phyloP scores from a whole-genome alignment of 2,888 invertebrate genomes.

The Agrotis clavis region DNA sequence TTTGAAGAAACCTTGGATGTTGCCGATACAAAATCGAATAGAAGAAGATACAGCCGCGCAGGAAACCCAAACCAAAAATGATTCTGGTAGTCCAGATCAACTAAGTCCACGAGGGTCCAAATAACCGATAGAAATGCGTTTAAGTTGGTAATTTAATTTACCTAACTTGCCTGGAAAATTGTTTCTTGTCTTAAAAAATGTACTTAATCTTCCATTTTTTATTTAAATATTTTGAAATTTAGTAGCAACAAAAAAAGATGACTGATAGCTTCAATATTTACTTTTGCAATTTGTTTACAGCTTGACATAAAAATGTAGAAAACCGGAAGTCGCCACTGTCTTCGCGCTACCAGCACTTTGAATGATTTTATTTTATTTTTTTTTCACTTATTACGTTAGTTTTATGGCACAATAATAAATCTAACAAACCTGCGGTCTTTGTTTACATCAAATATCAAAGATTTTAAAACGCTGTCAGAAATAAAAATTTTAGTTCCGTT shows the following conservation, averaged over 20 bases:
- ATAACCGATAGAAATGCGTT: neutral
- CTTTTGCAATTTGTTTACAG: too few species aligned
- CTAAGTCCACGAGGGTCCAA: neutral
- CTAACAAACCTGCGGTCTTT: too few species aligned
- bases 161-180: neutral
- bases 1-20: constrained; percentile 53
- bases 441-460: too few species aligned
- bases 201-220: neutral
- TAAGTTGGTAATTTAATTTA: neutral
- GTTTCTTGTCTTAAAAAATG: neutral
- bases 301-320: too few species aligned
- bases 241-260: neutral
- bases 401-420: too few species aligned
- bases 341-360: too few species aligned
- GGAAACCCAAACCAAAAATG: constrained; percentile 33
- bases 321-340: too few species aligned
- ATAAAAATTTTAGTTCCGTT: too few species aligned
- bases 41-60: constrained; percentile 40
- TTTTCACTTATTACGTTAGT: too few species aligned
- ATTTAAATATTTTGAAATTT: neutral
- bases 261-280: too few species aligned
- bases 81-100: neutral
- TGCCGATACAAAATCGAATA: constrained; percentile 58
- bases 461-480: too few species aligned
- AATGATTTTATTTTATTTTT: too few species aligned